A percentile compares a stretch with the other conserved stretches of the same genome.
phyloP scores from a whole-genome alignment of 2,113 vertebrate species.

The Copsychus sechellarum region DNA sequence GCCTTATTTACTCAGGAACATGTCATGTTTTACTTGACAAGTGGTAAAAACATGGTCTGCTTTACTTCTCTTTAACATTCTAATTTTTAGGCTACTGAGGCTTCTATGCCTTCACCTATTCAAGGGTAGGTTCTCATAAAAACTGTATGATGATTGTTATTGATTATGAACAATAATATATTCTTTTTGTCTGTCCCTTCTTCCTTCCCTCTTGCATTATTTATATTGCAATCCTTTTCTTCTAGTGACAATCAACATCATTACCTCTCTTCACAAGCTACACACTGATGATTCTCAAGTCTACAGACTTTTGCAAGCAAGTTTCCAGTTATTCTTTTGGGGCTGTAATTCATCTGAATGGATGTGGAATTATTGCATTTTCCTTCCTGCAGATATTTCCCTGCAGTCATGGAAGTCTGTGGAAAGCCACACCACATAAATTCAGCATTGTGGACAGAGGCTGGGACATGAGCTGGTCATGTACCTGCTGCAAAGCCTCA shows the following conservation, averaged over 20 bases:
- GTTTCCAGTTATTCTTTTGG: conserved; percentile 4
- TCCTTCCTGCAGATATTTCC: conserved; percentile 26
- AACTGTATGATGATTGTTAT: neutral
- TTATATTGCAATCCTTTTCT: neutral
- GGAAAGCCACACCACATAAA: neutral
- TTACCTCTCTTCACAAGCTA: conserved; percentile 21
- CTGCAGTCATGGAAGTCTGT: neutral
- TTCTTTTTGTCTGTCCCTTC: conserved; percentile 6
- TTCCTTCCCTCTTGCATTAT: conserved; percentile 1
- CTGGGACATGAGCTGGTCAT: neutral
- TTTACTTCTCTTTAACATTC: neutral
- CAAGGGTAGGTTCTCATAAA: neutral
- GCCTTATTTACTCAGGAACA: neutral
- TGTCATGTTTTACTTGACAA: neutral
- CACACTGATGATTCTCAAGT: neutral
- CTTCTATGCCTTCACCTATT: neutral
- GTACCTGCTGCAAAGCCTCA: neutral
- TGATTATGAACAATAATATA: neutral
- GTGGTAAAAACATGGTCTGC: conserved; percentile 27
- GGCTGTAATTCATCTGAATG: neutral
- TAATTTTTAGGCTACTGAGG: neutral
- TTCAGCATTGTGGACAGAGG: neutral
- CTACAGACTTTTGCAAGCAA: conserved; percentile 1
- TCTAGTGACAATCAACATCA: conserved; percentile 12
- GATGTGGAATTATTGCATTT: neutral